phyloP scores from a whole-genome alignment of 1,140 invertebrate species.

The Aplysia californica region DNA sequence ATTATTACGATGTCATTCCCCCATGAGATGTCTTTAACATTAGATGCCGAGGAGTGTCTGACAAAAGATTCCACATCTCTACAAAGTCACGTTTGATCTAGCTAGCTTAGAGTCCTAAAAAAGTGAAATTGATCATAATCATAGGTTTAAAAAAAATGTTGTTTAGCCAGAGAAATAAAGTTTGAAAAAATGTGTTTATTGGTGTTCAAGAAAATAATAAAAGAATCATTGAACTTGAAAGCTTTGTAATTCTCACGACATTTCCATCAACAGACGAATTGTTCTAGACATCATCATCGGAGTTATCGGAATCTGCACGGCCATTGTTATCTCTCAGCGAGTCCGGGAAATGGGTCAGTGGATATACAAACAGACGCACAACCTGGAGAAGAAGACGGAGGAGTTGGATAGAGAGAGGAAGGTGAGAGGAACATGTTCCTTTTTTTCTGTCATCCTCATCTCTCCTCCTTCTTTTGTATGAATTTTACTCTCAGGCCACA shows the following conservation, averaged over 20 bases:
- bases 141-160: no score
- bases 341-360: slow-evolving; percentile 10
- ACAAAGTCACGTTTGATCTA: no score
- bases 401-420: slow-evolving; percentile 48
- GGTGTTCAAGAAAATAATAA: not conserved
- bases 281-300: not conserved
- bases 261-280: not conserved
- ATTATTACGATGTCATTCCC: no score
- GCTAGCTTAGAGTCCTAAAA: no score
- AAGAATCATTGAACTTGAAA: not conserved
- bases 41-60: no score
- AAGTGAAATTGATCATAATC: no score
- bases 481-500: no score
- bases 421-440: not conserved
- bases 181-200: not conserved
- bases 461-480: no score
- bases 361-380: slow-evolving; percentile 21
- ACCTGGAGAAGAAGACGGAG: slow-evolving; percentile 38
- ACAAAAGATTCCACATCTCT: no score
- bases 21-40: no score
- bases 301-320: not conserved
- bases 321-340: not conserved
- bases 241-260: not conserved
- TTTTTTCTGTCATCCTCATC: no score
- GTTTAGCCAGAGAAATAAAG: not conserved